Conservation (phyloP, 2,888 invertebrate genomes). For the Epistrophella euchroma region DNA sequence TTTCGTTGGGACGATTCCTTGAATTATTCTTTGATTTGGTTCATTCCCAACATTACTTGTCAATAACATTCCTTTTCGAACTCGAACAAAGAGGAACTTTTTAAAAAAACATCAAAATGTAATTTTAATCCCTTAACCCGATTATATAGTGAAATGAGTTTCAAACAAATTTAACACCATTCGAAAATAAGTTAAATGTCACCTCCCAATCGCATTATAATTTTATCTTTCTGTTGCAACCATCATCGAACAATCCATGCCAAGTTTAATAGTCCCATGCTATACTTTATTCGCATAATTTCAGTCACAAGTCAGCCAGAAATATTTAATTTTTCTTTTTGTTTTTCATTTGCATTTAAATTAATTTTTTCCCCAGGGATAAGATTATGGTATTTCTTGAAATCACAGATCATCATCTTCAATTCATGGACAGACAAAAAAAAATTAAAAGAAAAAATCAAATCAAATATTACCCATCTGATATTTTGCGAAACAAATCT, state of each 20-base stretch:
- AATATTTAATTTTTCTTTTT: background rate
- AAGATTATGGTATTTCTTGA: background rate
- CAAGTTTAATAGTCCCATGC: too few species aligned
- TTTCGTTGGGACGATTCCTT: too few species aligned
- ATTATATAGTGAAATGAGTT: background rate
- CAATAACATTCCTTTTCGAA: too few species aligned
- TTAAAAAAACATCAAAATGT: background rate
- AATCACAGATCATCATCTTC: background rate
- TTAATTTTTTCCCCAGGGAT: background rate
- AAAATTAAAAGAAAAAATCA: background rate
- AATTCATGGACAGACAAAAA: background rate
- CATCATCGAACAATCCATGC: background rate
- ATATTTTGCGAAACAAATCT: background rate
- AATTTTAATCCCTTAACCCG: background rate
- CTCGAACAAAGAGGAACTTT: background rate
- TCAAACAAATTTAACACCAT: background rate
- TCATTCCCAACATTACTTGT: too few species aligned
- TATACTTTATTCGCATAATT: background rate
- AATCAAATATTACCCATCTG: background rate
- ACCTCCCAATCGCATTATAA: background rate
- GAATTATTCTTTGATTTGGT: too few species aligned
- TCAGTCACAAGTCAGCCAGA: background rate
- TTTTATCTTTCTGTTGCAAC: background rate
- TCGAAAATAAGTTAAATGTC: background rate
- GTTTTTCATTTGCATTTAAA: conserved; percentile 2